These are phyloP conservation scores for Tipula vernalis DNA, from an alignment of 2,888 invertebrate species.

Conservation along the genomic window DNA sequence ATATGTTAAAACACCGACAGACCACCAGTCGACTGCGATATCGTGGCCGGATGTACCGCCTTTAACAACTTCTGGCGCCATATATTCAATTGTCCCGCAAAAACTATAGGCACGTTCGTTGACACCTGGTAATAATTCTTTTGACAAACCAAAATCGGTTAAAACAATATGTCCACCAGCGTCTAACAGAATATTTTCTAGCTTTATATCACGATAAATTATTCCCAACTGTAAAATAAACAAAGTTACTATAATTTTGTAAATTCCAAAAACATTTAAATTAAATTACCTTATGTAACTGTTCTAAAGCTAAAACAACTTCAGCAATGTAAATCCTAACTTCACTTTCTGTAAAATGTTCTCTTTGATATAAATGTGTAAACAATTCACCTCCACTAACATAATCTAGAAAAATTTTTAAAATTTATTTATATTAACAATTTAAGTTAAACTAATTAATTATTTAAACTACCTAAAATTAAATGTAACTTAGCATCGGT, in stretches of 20 bases:
- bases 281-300: conserved; percentile 57
- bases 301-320: conserved; percentile 88
- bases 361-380: conserved; percentile 89
- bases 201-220: conserved; percentile 93
- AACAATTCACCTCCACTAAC: conserved; percentile 95
- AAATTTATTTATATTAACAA: not conserved
- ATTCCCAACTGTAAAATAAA: conserved; percentile 68
- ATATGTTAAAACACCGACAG: conserved; percentile 90
- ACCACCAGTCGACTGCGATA: conserved; percentile 99
- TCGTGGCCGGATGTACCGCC: conserved; percentile 86
- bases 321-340: conserved; percentile 92
- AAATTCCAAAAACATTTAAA: conserved; percentile 5
- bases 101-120: conserved; percentile 88
- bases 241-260: conserved; percentile 17
- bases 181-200: conserved; percentile 94
- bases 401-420: conserved; percentile 58
- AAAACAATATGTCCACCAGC: conserved; percentile 88
- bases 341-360: conserved; percentile 80
- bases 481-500: conserved; percentile 93
- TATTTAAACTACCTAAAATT: conserved; percentile 61
- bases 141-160: conserved; percentile 95
- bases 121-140: conserved; percentile 56
- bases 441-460: not conserved
- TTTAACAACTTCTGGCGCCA: conserved; percentile 79
- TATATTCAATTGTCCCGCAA: conserved; percentile 97